These are phyloP conservation scores for Sebastes reedi DNA, from an alignment of 2,797 vertebrate species.

Conservation along the genomic window DNA sequence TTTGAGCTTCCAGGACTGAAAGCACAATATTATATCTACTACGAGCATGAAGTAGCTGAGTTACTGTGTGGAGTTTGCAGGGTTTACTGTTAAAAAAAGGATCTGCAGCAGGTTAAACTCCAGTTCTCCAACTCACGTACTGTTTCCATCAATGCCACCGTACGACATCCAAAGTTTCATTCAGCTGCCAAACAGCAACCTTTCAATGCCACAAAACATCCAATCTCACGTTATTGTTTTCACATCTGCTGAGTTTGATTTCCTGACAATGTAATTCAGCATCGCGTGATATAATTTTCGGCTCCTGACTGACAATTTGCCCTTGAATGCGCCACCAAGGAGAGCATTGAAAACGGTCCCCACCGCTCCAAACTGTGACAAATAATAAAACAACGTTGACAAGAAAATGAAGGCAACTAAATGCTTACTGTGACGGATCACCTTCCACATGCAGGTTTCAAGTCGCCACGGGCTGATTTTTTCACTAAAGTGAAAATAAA, in stretches of 20 bases:
- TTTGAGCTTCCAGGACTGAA: constrained; percentile 12
- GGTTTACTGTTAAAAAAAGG: constrained; percentile 3
- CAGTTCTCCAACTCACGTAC: constrained; percentile 9
- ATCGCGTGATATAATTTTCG: not conserved
- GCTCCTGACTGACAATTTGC: constrained; percentile 20
- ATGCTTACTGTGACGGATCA: constrained; percentile 18
- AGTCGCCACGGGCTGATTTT: not conserved
- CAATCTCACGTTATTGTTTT: not conserved
- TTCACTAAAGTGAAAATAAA: not conserved
- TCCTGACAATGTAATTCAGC: not conserved
- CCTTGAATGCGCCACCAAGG: constrained; percentile 23
- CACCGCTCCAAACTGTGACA: not conserved
- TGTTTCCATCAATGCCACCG: constrained; percentile 5
- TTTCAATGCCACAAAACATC: not conserved
- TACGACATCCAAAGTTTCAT: not conserved
- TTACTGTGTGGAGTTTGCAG: not conserved
- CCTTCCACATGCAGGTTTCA: not conserved
- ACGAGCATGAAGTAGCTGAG: not conserved
- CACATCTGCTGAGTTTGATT: not conserved
- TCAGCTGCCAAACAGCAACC: not conserved
- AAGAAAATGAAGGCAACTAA: constrained; percentile 24
- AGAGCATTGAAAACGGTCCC: not conserved
- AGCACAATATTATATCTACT: not conserved
- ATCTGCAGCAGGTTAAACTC: constrained; percentile 1
- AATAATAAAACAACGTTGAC: constrained; percentile 24